Percentiles rank a stretch among this genome's conserved stretches.
phyloP scores from a whole-genome alignment of 35 echinoderm and acorn worm genomes.

The Eucidaris tribuloides region DNA sequence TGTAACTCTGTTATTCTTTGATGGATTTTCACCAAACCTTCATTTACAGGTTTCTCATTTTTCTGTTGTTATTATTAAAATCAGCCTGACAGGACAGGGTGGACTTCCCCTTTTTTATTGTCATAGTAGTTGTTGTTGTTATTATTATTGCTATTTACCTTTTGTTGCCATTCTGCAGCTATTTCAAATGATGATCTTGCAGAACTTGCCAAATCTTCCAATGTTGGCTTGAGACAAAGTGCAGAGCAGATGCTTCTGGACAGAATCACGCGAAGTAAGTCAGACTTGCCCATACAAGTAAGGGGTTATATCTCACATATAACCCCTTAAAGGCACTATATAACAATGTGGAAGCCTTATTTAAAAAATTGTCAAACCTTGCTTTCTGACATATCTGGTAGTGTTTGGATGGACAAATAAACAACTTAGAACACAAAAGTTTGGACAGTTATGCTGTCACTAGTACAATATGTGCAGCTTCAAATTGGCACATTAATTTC shows the following conservation, averaged over 20 bases:
- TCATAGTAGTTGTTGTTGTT: neutral
- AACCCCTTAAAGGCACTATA: too few species aligned
- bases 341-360: too few species aligned
- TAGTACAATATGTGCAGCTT: too few species aligned
- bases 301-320: neutral
- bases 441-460: too few species aligned
- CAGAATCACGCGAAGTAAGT: constrained; percentile 64
- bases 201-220: constrained; percentile 62
- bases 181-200: constrained; percentile 23
- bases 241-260: constrained; percentile 77
- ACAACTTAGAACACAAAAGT: too few species aligned
- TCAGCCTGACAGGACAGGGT: too few species aligned
- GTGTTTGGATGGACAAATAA: neutral
- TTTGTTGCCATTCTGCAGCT: neutral
- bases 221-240: constrained; percentile 67
- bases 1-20: neutral
- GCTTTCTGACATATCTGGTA: too few species aligned
- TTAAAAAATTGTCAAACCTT: too few species aligned
- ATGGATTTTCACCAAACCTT: neutral
- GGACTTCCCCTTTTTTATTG: neutral
- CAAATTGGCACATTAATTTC: too few species aligned
- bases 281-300: neutral
- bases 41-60: neutral
- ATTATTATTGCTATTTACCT: neutral
- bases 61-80: neutral